Evolutionary conservation across 2,888 invertebrate species (phyloP).

Genomic region (Hartigia nigra): DNA sequence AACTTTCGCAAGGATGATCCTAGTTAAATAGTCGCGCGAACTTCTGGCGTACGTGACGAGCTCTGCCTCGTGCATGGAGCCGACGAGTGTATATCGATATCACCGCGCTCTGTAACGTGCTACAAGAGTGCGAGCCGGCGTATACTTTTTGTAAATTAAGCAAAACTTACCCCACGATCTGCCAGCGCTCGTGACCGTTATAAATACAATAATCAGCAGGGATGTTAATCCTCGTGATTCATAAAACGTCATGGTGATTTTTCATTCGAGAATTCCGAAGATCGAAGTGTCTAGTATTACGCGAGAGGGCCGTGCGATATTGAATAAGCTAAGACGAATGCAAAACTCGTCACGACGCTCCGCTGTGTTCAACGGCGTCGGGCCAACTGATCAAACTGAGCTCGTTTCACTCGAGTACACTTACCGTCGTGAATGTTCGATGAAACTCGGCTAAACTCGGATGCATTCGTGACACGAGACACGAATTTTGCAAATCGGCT

Average conservation of each 20-base stretch:
- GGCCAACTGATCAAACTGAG: not conserved
- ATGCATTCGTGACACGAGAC: not conserved
- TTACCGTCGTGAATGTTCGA: not conserved
- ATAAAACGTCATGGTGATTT: slow-evolving; percentile 41
- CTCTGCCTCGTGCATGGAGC: slow-evolving; percentile 55
- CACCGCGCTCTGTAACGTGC: not conserved
- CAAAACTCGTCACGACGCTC: not conserved
- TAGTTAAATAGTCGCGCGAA: slow-evolving; percentile 3
- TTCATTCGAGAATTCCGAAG: slow-evolving; percentile 25
- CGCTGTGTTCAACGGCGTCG: not conserved
- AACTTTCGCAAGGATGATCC: not conserved
- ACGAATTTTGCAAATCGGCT: not conserved
- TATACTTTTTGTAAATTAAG: slow-evolving; percentile 6
- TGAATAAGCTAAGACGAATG: not conserved
- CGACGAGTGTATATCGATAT: slow-evolving; percentile 22
- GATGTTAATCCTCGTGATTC: slow-evolving; percentile 33
- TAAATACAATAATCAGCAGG: slow-evolving; percentile 30
- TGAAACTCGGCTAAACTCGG: not conserved
- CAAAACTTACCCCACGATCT: slow-evolving; percentile 57
- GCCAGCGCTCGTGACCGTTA: slow-evolving; percentile 38
- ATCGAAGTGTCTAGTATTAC: not conserved
- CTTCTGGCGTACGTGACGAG: slow-evolving; percentile 60
- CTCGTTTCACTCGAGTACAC: not conserved
- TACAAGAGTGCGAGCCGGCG: slow-evolving; percentile 1
- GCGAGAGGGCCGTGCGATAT: not conserved